Conservation (phyloP, 2,888 invertebrate species). For the Elmis aenea region DNA sequence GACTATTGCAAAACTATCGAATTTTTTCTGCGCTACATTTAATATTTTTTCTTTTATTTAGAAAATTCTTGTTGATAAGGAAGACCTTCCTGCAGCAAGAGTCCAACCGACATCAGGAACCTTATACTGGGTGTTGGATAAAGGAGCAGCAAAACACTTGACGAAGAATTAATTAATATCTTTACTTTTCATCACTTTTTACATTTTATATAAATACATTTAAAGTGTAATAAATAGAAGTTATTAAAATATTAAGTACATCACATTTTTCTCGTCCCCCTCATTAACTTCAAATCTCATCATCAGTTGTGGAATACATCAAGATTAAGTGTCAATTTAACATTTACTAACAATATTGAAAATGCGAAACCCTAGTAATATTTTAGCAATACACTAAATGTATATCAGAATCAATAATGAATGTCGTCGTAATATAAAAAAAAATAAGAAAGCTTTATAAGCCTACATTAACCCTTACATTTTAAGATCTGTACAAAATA, state of each 20-base stretch:
- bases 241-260: conserved; percentile 47
- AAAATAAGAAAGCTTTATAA: conserved; percentile 11
- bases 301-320: conserved; percentile 6
- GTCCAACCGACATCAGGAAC: conserved; percentile 67
- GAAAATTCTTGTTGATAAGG: conserved; percentile 72
- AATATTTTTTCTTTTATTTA: conserved; percentile 46
- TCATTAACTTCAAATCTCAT: conserved; percentile 20
- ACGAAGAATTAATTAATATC: conserved; percentile 15
- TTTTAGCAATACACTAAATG: background rate
- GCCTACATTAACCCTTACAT: conserved; percentile 11
- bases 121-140: conserved; percentile 61
- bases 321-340: conserved; percentile 8
- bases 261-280: conserved; percentile 37
- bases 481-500: conserved; percentile 15
- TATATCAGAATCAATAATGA: background rate
- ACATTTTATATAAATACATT: conserved; percentile 33
- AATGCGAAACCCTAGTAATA: background rate
- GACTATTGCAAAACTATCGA: too few relatives aligned
- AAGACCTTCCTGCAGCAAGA: conserved; percentile 70
- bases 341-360: conserved; percentile 3
- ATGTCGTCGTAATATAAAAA: conserved; percentile 1
- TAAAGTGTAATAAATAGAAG: conserved; percentile 39
- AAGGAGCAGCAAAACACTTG: conserved; percentile 47
- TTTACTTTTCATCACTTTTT: conserved; percentile 19
- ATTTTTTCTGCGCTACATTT: background rate